phyloP scores from a whole-genome alignment of 2,888 invertebrate species.

The Dryadula phaetusa region DNA sequence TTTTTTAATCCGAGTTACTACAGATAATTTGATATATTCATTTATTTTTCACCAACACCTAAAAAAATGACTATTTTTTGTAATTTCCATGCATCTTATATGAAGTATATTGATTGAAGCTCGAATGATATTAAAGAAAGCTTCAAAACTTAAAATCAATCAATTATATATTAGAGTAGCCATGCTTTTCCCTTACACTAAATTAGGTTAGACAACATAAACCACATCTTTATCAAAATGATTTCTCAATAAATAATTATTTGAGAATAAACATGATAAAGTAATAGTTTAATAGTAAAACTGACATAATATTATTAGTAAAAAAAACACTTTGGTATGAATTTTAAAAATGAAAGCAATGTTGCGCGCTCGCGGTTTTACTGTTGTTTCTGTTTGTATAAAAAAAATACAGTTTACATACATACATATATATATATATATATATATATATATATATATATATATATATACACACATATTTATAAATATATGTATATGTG shows the following conservation, averaged over 20 bases:
- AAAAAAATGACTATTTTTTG: not conserved
- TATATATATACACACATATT: not conserved
- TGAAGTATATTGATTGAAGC: not conserved
- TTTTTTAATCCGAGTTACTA: no score
- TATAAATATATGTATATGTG: not conserved
- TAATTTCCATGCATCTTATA: not conserved
- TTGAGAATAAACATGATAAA: no score
- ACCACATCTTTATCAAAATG: not conserved
- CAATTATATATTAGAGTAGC: not conserved
- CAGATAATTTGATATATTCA: no score
- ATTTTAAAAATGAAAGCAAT: conserved; percentile 9
- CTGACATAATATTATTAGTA: conserved; percentile 12
- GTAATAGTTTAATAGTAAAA: not conserved
- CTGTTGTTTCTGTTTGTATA: no score
- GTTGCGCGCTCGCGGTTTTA: not conserved
- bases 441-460: not conserved
- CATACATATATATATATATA: not conserved
- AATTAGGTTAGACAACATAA: not conserved
- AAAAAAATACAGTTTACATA: not conserved
- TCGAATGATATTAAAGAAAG: conserved; percentile 5
- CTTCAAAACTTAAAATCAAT: not conserved
- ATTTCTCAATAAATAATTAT: no score
- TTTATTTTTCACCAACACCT: not conserved
- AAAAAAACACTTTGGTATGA: not conserved
- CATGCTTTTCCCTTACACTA: conserved; percentile 15